Evolutionary conservation across 2,113 vertebrate species (phyloP), one percentile per base, ranked within the genome.

Genomic region (Hemichromis elongatus): DNA sequence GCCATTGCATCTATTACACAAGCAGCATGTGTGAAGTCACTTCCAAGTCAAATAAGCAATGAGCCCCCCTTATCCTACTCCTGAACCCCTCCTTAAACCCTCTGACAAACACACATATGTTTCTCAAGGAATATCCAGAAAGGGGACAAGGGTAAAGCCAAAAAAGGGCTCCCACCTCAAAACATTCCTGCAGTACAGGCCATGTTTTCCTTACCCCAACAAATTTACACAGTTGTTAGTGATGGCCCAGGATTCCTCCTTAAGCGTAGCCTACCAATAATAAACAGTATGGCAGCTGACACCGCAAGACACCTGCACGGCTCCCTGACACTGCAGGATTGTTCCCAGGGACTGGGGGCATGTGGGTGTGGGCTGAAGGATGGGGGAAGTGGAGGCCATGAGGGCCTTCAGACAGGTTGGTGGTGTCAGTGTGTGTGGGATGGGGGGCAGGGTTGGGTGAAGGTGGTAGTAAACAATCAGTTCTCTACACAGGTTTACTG

Each of bases 171-270:
- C 92, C 89, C 89, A 94, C 94, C 95, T 94, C 91, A 93, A 90
- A 79, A 92, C 91, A 94, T 94, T 94, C 95, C 96, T 6, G 24
- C 92, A 82, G 88, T 86, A 83, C 92, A 86, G 92, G 92, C 93
- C 96, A 90, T 97, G 94, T 98, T 98, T 98, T 96, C 93, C 93
- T 97, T 97, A 95, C 96, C 94, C 95, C 95, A 96, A 96, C 96
- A 96, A 90, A 86, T 97, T 97, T 96, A 94, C 96, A 95, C 93
- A 95, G 96, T 95, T 96, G 96, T 97, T 95, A 92, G 96, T 94
- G 96, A 96, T 85, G 95, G 96, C 95, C 93, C 55, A 88, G 95
- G 95, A 87, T 66, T 96, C 95, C 96, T 97, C 94, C 95, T 96
- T 86, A 94, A 94, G 93, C 93, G 56, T 93, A 91, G 95, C 92